Conservation (phyloP, 2,888 invertebrate genomes). For the Drosophila cognata region DNA sequence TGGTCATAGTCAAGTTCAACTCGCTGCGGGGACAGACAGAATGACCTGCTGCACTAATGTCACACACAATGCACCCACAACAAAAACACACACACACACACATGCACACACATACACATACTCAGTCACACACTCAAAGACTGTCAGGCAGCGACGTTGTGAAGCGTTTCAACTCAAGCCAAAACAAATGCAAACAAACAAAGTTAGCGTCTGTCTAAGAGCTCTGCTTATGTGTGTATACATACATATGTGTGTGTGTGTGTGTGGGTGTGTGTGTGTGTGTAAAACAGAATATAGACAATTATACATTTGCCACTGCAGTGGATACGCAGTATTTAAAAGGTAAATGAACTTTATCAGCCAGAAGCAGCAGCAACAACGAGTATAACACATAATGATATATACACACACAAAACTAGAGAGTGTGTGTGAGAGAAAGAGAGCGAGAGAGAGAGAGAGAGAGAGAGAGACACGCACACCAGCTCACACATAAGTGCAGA, state of each 20-base stretch:
- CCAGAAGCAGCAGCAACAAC: slow-evolving; percentile 62
- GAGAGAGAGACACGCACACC: neutral
- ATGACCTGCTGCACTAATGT: slow-evolving; percentile 70
- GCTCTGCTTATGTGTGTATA: slow-evolving; percentile 6
- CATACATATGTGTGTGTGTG: slow-evolving; percentile 16
- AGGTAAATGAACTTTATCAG: slow-evolving; percentile 77
- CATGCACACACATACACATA: slow-evolving; percentile 3
- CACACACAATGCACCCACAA: slow-evolving; percentile 43
- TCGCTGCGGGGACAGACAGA: slow-evolving; percentile 27
- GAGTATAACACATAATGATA: slow-evolving; percentile 56
- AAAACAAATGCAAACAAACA: slow-evolving; percentile 67
- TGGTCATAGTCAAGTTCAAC: slow-evolving; percentile 63
- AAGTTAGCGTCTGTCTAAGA: slow-evolving; percentile 50
- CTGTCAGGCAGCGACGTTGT: slow-evolving; percentile 31
- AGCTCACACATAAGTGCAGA: slow-evolving; percentile 13
- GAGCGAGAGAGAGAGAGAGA: neutral
- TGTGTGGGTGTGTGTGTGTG: slow-evolving; percentile 34
- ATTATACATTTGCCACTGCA: slow-evolving; percentile 74
- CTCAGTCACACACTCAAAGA: slow-evolving; percentile 12
- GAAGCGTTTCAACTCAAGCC: slow-evolving; percentile 63
- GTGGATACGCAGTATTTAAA: slow-evolving; percentile 65
- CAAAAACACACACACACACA: slow-evolving; percentile 13
- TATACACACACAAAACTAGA: slow-evolving; percentile 4
- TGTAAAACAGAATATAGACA: slow-evolving; percentile 72
- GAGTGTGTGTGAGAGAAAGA: neutral